Evolutionary conservation across 2,888 invertebrate genomes (phyloP), one percentile per base, ranked within the genome.

Genomic region (Polydrusus tereticollis): DNA sequence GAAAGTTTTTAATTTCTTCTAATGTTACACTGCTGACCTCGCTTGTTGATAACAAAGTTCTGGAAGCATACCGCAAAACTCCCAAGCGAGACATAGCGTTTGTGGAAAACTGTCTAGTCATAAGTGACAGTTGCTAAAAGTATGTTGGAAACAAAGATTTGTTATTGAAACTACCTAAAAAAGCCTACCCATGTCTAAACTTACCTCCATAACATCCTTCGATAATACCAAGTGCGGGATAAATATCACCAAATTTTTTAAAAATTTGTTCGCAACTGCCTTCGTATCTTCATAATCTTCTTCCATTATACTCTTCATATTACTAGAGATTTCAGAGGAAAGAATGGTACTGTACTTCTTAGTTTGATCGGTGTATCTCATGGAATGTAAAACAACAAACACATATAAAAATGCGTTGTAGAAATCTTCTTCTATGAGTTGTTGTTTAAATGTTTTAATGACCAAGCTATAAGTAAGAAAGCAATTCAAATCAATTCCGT

Each of bases 221-320:
- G 60, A 52, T 18, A 69, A 41, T 8, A 3, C 18, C 5, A 69
- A 18, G 18, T 55, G 43, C 16, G 50, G 33, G 0, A 26, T 18
- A 52, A 69, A 69, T 12, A 52, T 16, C 6, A 62, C 38, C 7
- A 62, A 10, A 69, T 55, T 47, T 41, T 69, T 38, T 50, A 62
- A 18, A 29, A 69, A 62, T 4, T 41, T 26, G 10, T 55, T 52
- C 1, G 55, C 10, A 10, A 8, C 16, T 21, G 14, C 10, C 16
- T 36, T 26, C 10, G 0, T 38, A 20, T 12, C 6, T 41, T 21
- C 3, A 21, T 6, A 23, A 16, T 52, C n/a, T 16, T 62, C 69
- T 26, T 45, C 43, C 14, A 62, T 21, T 8, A 62, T 3, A n/a
- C 21, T 1, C 36, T 50, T 8, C 0, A 62, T 12, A 62, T 69